phyloP scores from a whole-genome alignment of 1,140 invertebrate species.

The Spodoptera litura region DNA sequence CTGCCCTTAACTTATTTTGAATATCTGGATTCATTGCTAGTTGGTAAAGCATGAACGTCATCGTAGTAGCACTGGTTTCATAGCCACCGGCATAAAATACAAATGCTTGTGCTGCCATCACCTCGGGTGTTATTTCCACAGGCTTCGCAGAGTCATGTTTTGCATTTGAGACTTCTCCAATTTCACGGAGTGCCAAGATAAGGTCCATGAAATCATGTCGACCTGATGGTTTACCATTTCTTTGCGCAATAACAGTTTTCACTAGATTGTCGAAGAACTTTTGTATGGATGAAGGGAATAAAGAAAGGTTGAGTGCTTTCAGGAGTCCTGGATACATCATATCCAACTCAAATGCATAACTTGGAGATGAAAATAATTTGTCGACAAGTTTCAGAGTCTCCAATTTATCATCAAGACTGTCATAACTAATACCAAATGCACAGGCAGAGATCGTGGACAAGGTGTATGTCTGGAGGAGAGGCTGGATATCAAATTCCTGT shows the following conservation, averaged over 20 bases:
- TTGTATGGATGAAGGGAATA: slow-evolving; percentile 34
- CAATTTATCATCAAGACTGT: slow-evolving; percentile 57
- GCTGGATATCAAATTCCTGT: slow-evolving; percentile 70
- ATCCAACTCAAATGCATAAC: slow-evolving; percentile 45
- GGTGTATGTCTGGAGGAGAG: slow-evolving; percentile 73
- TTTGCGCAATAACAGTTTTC: slow-evolving; percentile 42
- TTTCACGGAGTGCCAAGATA: slow-evolving; percentile 61
- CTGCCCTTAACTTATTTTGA: slow-evolving; percentile 67
- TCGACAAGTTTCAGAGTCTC: slow-evolving; percentile 52
- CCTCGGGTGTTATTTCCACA: slow-evolving; percentile 51
- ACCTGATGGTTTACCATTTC: slow-evolving; percentile 49
- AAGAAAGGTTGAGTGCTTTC: slow-evolving; percentile 43
- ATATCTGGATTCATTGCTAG: slow-evolving; percentile 66
- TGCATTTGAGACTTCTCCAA: neutral
- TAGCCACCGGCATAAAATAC: slow-evolving; percentile 71
- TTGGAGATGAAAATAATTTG: slow-evolving; percentile 29
- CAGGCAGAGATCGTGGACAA: slow-evolving; percentile 84
- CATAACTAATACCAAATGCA: slow-evolving; percentile 86
- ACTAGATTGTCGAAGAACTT: slow-evolving; percentile 49
- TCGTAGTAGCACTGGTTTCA: slow-evolving; percentile 61
- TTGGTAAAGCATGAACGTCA: slow-evolving; percentile 65
- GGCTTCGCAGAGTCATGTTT: neutral
- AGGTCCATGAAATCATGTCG: slow-evolving; percentile 57
- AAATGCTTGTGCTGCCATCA: slow-evolving; percentile 67
- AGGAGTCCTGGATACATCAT: slow-evolving; percentile 53